Conservation (phyloP, 2,888 invertebrate genomes). For the Scaeva pyrastri region DNA sequence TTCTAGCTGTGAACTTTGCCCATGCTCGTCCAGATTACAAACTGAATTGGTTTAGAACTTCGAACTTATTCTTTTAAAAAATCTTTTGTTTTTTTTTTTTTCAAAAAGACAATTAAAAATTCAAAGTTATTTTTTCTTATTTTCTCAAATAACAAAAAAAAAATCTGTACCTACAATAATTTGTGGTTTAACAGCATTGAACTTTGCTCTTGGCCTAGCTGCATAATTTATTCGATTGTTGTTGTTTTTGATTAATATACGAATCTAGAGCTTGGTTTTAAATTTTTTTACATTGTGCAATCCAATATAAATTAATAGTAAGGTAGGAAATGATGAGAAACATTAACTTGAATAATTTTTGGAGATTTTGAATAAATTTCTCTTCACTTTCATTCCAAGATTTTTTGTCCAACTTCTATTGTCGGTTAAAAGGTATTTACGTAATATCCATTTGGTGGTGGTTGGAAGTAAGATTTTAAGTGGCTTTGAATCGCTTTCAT, state of each 20-base stretch:
- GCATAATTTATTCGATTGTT: slow-evolving; percentile 8
- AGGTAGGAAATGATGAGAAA: not conserved
- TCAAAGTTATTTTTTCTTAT: not conserved
- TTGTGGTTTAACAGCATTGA: slow-evolving; percentile 36
- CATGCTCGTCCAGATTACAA: slow-evolving; percentile 1
- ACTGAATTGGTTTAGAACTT: not conserved
- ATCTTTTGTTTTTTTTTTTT: not conserved
- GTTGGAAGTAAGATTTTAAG: not conserved
- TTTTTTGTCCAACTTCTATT: not conserved
- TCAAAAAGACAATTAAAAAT: slow-evolving; percentile 33
- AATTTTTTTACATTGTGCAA: not conserved
- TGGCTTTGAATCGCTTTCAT: not conserved
- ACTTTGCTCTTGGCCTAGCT: slow-evolving; percentile 40
- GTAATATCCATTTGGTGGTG: not conserved
- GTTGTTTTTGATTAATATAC: slow-evolving; percentile 3
- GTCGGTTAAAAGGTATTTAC: not conserved
- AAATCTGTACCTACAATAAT: not conserved
- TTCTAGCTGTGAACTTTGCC: slow-evolving; percentile 46
- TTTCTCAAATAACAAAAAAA: not conserved
- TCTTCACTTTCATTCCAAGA: not conserved
- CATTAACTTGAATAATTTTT: not conserved
- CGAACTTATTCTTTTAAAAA: not conserved
- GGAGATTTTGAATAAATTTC: slow-evolving; percentile 8
- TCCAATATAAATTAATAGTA: not conserved
- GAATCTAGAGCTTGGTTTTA: slow-evolving; percentile 1